Evolutionary conservation across 2,113 vertebrate species (phyloP).

Genomic region (Diadophis punctatus): DNA sequence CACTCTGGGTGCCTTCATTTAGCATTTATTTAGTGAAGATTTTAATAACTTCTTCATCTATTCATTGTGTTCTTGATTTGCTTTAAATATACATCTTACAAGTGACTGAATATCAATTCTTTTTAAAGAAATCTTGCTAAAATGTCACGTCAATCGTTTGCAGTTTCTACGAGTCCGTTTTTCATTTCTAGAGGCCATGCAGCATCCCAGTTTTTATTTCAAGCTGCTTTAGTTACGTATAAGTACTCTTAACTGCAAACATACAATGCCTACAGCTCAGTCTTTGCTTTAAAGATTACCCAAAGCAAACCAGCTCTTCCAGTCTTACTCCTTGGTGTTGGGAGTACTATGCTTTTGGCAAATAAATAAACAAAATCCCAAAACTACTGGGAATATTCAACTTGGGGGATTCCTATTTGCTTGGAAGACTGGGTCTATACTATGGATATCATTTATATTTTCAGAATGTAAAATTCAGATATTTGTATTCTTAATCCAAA

Average conservation of each 20-base stretch:
- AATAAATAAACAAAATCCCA: neutral
- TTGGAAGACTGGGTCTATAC: conserved; percentile 2
- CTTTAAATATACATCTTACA: neutral
- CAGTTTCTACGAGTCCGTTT: neutral
- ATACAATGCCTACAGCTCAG: neutral
- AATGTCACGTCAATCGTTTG: neutral
- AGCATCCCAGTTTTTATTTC: neutral
- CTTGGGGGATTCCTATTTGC: conserved; percentile 31
- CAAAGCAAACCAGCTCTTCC: conserved; percentile 5
- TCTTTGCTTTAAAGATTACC: neutral
- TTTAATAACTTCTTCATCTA: neutral
- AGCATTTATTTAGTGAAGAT: neutral
- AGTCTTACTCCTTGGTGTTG: neutral
- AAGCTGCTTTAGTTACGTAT: neutral
- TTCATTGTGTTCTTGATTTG: neutral
- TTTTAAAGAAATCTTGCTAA: neutral
- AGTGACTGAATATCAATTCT: neutral
- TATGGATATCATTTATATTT: neutral
- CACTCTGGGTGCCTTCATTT: neutral
- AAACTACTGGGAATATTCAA: conserved; percentile 5
- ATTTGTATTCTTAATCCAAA: neutral
- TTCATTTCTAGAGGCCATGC: neutral
- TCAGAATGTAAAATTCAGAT: neutral
- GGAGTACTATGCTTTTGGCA: conserved; percentile 20
- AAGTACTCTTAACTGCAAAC: neutral